These are phyloP conservation scores for Ictalurus furcatus DNA, from an alignment of 2,113 vertebrate genomes.

Conservation along the genomic window DNA sequence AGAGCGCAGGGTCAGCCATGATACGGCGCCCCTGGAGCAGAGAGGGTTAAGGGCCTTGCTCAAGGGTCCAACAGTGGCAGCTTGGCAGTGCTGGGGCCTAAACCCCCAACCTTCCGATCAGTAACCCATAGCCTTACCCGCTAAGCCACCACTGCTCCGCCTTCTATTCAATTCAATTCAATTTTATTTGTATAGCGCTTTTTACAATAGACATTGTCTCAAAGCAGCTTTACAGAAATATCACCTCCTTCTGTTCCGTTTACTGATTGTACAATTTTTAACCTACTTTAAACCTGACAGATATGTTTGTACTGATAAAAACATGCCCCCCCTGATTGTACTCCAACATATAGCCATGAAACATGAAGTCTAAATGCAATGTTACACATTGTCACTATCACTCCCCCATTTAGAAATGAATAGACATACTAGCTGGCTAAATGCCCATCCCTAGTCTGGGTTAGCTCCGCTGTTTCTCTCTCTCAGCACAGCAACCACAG, in stretches of 20 bases:
- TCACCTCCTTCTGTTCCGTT: neutral
- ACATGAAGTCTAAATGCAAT: neutral
- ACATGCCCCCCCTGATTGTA: neutral
- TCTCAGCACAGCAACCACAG: neutral
- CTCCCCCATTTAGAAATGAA: neutral
- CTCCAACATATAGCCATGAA: neutral
- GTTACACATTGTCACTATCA: neutral
- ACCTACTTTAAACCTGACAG: neutral
- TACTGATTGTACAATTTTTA: neutral
- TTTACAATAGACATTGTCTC: too few species aligned
- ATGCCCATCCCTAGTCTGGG: neutral
- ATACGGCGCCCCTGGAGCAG: too few species aligned
- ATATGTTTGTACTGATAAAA: neutral
- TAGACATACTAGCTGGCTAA: neutral
- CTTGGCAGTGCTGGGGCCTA: too few species aligned
- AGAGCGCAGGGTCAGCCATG: too few species aligned
- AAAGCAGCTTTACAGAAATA: too few species aligned
- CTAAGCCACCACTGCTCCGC: too few species aligned
- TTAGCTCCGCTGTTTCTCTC: neutral
- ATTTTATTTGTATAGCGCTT: too few species aligned
- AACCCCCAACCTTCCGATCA: too few species aligned
- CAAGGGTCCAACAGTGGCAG: too few species aligned
- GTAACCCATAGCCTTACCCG: too few species aligned
- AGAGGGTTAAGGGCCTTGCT: too few species aligned
- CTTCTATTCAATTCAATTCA: too few species aligned